A percentile compares a stretch with the other conserved stretches of the same genome.
Evolutionary conservation across 2,113 vertebrate genomes (phyloP).

Genomic region (Seriola rivoliana): DNA sequence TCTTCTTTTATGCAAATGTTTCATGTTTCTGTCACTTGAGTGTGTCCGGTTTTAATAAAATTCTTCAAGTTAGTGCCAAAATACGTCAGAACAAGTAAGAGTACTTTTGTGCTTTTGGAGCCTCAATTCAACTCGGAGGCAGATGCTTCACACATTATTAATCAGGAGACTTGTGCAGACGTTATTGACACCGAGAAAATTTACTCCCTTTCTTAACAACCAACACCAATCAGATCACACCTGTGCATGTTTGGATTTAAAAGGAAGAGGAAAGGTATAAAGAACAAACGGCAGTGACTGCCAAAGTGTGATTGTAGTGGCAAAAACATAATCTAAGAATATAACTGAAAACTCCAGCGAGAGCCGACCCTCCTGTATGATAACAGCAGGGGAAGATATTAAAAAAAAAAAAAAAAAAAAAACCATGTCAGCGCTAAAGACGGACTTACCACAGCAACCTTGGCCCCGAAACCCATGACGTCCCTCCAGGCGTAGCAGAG

Average conservation of each 20-base stretch:
- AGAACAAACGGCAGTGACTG: neutral
- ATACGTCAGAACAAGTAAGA: constrained; percentile 5
- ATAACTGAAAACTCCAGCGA: neutral
- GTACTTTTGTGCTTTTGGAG: neutral
- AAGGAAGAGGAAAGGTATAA: neutral
- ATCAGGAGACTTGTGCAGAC: constrained; percentile 13
- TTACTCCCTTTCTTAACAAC: constrained; percentile 35
- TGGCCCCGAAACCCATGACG: constrained; percentile 88
- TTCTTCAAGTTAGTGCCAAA: neutral
- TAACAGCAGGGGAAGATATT: constrained; percentile 41
- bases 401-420: constrained; percentile 42
- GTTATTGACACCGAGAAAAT: constrained; percentile 22
- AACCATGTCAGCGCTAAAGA: constrained; percentile 26
- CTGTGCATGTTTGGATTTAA: constrained; percentile 11
- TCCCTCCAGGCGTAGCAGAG: constrained; percentile 96
- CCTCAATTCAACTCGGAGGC: constrained; percentile 41
- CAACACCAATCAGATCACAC: constrained; percentile 28
- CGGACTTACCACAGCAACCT: constrained; percentile 90
- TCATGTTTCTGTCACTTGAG: constrained; percentile 27
- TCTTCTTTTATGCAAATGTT: constrained; percentile 44
- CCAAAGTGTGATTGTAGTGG: constrained; percentile 22
- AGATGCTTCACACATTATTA: constrained; percentile 21
- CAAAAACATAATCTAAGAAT: constrained; percentile 25
- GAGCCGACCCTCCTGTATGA: neutral
- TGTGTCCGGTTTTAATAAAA: neutral